Base-by-base conservation (phyloP, 2,888 invertebrate genomes). In the Steinernema carpocapsae region DNA sequence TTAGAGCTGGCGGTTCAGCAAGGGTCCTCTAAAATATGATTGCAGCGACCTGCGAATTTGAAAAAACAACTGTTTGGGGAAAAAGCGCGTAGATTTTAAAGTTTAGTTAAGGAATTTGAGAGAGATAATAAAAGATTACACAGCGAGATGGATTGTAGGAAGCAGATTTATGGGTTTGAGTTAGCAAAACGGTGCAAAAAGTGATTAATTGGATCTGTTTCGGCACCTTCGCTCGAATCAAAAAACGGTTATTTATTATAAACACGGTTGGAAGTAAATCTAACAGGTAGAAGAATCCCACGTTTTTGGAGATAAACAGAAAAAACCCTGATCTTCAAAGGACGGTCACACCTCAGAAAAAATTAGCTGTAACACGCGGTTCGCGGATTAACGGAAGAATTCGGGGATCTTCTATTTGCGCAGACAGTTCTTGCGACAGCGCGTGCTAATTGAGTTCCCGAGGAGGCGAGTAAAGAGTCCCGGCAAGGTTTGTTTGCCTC, bases 371-470 rank as follows among this genome's bases (percentile, higher is more conserved):
- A 52, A 22, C 52, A 29, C 64, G 64, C 26, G 29, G 32, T 17
- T 64, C 56, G 56, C 32, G 64, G 64, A 64, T 64, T 64, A 64
- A 14, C 29, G 17, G 17, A 26, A 64, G 19, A 29, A 64, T 32
- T 26, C 37, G 64, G 19, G 56, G 56, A 56, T 17, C 32, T 64
- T 7, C 32, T 64, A n/a, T 64, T 64, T 64, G 64, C 64, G 64
- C 32, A 64, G 64, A 64, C 64, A 64, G 64, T 32, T 19, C 29
- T 64, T 64, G 64, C 64, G 64, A 64, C 64, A 64, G 64, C 22
- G 22, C 64, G 64, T 64, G 64, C 64, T 64, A 64, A 64, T 64
- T 64, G 64, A 64, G 64, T 26, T 64, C 19, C 10, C 64, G 64
- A 64, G 64, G 4, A 64, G 6, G 17, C 26, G 64, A 6, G 19